Percentiles rank a stretch among this genome's conserved stretches.
Conservation (phyloP, 2,797 vertebrate genomes). For the Enteromius viviparus region DNA sequence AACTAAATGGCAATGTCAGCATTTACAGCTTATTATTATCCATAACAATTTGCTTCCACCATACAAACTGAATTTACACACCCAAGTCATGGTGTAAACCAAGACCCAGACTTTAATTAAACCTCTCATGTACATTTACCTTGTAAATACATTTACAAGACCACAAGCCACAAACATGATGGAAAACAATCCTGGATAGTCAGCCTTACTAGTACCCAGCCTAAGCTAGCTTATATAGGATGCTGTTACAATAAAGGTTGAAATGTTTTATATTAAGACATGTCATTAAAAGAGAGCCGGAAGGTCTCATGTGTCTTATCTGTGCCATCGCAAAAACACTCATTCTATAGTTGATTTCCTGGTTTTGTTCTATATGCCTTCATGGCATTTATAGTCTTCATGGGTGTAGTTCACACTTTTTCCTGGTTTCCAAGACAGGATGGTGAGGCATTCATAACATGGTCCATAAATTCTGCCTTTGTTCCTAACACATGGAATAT, state of each 20-base stretch:
- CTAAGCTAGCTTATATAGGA: neutral
- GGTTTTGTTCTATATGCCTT: constrained; percentile 5
- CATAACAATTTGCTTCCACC: neutral
- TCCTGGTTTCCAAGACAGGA: constrained; percentile 13
- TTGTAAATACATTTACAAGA: neutral
- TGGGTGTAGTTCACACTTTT: constrained; percentile 14
- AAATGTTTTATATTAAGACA: neutral
- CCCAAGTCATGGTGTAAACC: neutral
- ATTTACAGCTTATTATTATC: neutral
- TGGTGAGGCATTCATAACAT: neutral
- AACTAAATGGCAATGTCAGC: constrained; percentile 38
- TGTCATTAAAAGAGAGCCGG: neutral
- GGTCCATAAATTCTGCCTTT: neutral
- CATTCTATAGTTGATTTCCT: constrained; percentile 26
- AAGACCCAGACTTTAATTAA: neutral
- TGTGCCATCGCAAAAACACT: constrained; percentile 2
- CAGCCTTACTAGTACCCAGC: too few relatives aligned
- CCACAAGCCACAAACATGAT: too few relatives aligned
- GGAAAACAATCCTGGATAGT: too few relatives aligned
- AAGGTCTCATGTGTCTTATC: neutral
- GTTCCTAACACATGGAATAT: neutral
- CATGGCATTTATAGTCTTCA: constrained; percentile 10
- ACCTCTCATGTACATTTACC: neutral
- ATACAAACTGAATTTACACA: neutral
- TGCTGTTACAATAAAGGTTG: neutral